Base-by-base conservation (phyloP, 2,888 invertebrate genomes). In the Brachycybe producta region DNA sequence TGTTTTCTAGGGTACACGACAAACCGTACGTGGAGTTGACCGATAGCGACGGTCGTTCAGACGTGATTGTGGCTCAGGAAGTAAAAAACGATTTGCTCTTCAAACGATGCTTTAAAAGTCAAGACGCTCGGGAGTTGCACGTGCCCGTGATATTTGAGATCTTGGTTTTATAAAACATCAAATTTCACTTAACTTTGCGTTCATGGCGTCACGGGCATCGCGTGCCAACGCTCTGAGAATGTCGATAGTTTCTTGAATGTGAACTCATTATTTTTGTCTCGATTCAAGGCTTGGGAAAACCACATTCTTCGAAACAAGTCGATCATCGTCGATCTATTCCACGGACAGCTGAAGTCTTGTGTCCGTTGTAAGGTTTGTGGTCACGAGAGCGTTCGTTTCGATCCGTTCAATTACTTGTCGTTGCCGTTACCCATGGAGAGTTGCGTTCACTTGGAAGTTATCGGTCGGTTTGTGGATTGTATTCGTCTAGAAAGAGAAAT, bases 401-500 rank as follows among this genome's bases (percentile, higher is more conserved):
- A 92, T 70, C 84, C 90, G 2, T 92, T 91, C 73, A 88, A 86
- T 67, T 80, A 86, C 69, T 76, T 92, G 42, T 82, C 86, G 57
- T 71, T 92, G 60, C 91, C 91, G 52, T 72, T 92, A 59, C 91
- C 91, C 21, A 84, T 91, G 75, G 91, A 92, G 68, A 82, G 82
- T 65, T 83, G 77, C 61, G 76, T 82, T 43, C 76, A 84, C 55
- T 74, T 82, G 58, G 84, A 85, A 65, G 75, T 84, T 49, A 72
- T 80, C 60, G 84, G 83, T 82, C 59, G 61, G 70, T 59, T 1
- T 30, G 30, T 30, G 36, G 8, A 8, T 45, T 19, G 11, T 35
- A 30, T 26, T 49, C 19, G n/a, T 27, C 5, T 24, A 26, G 40
- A 15, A 15, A 8, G 38, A 47, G 4, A 40, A 43, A 45, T 41